Evolutionary conservation across 1,140 invertebrate genomes (phyloP), one percentile per base, ranked within the genome.

Genomic region (Anthonomus grandis): DNA sequence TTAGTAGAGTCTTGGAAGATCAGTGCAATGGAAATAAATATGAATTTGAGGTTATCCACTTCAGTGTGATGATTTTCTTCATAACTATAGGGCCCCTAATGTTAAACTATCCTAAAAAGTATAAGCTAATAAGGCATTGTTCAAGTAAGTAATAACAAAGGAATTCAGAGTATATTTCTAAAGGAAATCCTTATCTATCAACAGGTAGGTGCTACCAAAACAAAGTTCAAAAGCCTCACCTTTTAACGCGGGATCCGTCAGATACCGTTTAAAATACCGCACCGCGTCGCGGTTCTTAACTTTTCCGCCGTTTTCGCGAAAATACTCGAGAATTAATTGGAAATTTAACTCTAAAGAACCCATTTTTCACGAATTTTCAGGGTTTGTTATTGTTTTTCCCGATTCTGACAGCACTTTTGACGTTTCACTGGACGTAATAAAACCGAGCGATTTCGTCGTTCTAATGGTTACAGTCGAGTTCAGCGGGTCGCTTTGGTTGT

Each of bases 221-320:
- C 64, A 67, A 68, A 65, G 27, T 8, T 9, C 1, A 37, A 42
- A 48, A 45, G 45, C 54, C 80, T 78, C 76, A 90, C 88, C 86
- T 85, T 84, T 81, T 46, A 81, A 85, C 55, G 82, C 80, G 3
- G 87, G 84, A 76, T 91, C 84, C 47, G 86, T 92, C 18, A 95
- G 78, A 73, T 89, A 91, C 53, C 79, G 78, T 75, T 91, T 93
- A 66, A 94, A 95, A 78, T 93, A 82, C 74, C 90, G 90, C 25
- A 94, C 90, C 54, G 93, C 76, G 55, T 92, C 88, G 74, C 89
- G 86, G 75, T 94, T 94, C 62, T 86, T 87, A 44, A 91, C 89
- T 78, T 85, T 87, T 17, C 90, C 90, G 58, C 89, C 89, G 68
- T 89, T 87, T 67, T 80, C 80, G 59, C 90, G 66, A 76, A 95